Evolutionary conservation across 2,797 vertebrate genomes (phyloP).

Genomic region (Centropyge bicolor): DNA sequence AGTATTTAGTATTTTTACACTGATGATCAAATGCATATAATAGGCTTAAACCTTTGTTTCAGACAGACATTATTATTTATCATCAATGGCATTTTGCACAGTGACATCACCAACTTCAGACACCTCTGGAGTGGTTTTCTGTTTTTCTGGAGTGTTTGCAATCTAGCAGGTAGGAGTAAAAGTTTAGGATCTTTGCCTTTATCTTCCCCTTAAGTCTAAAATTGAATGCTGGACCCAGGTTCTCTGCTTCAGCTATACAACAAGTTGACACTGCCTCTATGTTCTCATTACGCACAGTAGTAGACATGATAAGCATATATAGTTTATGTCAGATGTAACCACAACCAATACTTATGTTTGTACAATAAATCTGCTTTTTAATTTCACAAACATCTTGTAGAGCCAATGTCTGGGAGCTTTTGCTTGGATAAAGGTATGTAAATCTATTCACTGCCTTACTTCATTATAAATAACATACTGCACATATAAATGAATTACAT

Average conservation of each 20-base stretch:
- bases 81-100: neutral
- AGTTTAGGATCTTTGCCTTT: neutral
- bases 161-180: neutral
- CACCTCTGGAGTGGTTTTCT: neutral
- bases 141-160: no score
- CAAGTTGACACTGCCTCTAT: neutral
- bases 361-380: no score
- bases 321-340: neutral
- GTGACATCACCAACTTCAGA: neutral
- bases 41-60: neutral
- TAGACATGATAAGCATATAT: neutral
- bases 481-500: neutral
- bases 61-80: neutral
- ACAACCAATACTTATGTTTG: no score
- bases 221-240: no score
- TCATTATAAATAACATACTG: neutral
- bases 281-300: neutral
- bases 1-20: neutral
- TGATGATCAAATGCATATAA: neutral
- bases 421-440: neutral
- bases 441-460: neutral
- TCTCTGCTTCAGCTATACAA: no score
- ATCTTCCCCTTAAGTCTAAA: neutral
- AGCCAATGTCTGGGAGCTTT: no score
- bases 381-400: no score